Evolutionary conservation across 2,888 invertebrate genomes (phyloP).

Genomic region (Dolichopus griseipennis): DNA sequence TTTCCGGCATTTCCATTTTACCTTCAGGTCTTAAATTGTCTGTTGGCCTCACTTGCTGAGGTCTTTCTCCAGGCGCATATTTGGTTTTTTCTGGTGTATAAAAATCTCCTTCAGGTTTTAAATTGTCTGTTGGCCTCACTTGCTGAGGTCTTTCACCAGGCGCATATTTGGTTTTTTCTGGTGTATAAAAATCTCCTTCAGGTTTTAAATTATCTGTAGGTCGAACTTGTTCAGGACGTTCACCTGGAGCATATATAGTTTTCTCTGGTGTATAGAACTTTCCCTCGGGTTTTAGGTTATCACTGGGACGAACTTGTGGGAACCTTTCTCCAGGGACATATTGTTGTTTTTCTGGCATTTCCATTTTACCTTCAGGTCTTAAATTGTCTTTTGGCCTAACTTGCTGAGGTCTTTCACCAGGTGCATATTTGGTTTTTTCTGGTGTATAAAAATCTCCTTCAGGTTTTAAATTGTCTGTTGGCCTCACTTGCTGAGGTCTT

Average conservation of each 20-base stretch:
- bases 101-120: conserved; percentile 50
- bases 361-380: conserved; percentile 29
- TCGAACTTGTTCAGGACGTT: conserved; percentile 42
- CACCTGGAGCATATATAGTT: conserved; percentile 33
- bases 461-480: conserved; percentile 43
- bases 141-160: conserved; percentile 44
- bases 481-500: conserved; percentile 16
- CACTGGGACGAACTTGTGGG: conserved; percentile 43
- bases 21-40: conserved; percentile 46
- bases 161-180: conserved; percentile 40
- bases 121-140: conserved; percentile 48
- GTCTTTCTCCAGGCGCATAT: conserved; percentile 29
- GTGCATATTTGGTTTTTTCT: conserved; percentile 30
- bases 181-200: conserved; percentile 49
- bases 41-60: conserved; percentile 40
- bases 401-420: conserved; percentile 48
- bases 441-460: conserved; percentile 32
- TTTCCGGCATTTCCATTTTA: conserved; percentile 42
- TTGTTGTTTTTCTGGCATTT: conserved; percentile 27
- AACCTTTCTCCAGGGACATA: conserved; percentile 41
- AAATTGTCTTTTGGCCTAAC: conserved; percentile 37
- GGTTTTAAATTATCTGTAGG: conserved; percentile 49
- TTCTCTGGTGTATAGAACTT: conserved; percentile 39
- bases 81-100: conserved; percentile 29
- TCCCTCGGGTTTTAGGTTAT: conserved; percentile 51